Evolutionary conservation across 37 sponge, comb jelly and placozoan species (phyloP).

Genomic region (Aplysina aerophoba): DNA sequence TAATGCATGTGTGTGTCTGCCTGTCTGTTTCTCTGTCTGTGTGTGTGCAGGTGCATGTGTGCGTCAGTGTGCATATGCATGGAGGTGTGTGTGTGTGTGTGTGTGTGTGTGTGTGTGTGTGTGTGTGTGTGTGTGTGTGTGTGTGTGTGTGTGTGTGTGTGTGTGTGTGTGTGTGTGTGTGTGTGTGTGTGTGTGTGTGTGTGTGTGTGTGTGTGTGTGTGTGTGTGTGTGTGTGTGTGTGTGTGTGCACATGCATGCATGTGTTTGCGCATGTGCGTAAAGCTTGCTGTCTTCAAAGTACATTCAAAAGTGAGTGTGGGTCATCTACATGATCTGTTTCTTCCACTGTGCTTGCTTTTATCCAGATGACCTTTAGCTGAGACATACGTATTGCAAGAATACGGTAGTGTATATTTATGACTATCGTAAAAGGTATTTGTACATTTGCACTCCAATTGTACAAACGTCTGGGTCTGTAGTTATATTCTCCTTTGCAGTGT

Average conservation of each 20-base stretch:
- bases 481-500: too few relatives aligned
- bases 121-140: slow-evolving; percentile 13
- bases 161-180: slow-evolving; percentile 10
- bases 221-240: not conserved
- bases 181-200: slow-evolving; percentile 21
- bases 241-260: not conserved
- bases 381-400: too few relatives aligned
- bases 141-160: slow-evolving; percentile 14
- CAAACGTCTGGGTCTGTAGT: too few relatives aligned
- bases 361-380: too few relatives aligned
- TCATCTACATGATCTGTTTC: too few relatives aligned
- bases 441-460: too few relatives aligned
- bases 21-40: too few relatives aligned
- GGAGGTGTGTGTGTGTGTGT: not conserved
- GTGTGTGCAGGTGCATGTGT: not conserved
- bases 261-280: not conserved
- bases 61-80: not conserved
- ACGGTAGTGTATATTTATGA: too few relatives aligned
- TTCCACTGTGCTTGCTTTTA: too few relatives aligned
- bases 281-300: not conserved
- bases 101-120: not conserved
- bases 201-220: slow-evolving; percentile 31
- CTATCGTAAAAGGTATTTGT: too few relatives aligned
- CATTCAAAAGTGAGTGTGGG: too few relatives aligned
- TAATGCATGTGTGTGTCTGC: slow-evolving; percentile 1